phyloP scores from a whole-genome alignment of 2,888 invertebrate genomes.

The Heliconius hortense region DNA sequence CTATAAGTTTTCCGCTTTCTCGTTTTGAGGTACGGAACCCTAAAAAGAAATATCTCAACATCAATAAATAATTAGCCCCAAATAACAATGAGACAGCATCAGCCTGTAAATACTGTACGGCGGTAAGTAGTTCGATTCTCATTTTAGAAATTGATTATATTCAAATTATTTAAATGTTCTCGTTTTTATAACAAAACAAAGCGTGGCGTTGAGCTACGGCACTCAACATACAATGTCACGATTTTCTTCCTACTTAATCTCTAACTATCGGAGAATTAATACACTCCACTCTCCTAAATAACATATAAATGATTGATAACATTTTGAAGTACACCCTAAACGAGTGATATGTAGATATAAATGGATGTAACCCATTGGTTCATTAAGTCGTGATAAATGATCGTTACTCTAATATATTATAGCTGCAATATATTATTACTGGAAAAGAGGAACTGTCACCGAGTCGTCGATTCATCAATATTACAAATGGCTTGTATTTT shows the following conservation, averaged over 20 bases:
- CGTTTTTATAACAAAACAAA: neutral
- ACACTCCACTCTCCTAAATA: constrained; percentile 1
- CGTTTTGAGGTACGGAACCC: too few species aligned
- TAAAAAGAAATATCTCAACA: too few species aligned
- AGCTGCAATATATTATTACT: constrained; percentile 19
- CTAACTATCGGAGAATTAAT: neutral
- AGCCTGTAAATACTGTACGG: too few species aligned
- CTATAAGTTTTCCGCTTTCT: too few species aligned
- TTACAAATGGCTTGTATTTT: constrained; percentile 29
- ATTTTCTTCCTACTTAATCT: neutral
- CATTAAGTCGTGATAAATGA: constrained; percentile 17
- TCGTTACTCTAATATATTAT: constrained; percentile 15
- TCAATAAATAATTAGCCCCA: too few species aligned
- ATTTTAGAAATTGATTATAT: too few species aligned
- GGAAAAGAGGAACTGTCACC: constrained; percentile 20
- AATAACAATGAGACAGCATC: too few species aligned
- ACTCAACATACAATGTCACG: neutral
- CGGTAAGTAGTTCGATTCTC: too few species aligned
- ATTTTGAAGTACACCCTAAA: constrained; percentile 9
- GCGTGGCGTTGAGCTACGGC: neutral
- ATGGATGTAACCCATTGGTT: constrained; percentile 2
- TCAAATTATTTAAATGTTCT: too few species aligned
- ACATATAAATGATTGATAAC: constrained; percentile 5
- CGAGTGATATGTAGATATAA: neutral
- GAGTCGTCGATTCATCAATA: constrained; percentile 30